These are phyloP conservation scores for Geotria australis DNA, from an alignment of 2,797 vertebrate genomes.

Conservation along the genomic window DNA sequence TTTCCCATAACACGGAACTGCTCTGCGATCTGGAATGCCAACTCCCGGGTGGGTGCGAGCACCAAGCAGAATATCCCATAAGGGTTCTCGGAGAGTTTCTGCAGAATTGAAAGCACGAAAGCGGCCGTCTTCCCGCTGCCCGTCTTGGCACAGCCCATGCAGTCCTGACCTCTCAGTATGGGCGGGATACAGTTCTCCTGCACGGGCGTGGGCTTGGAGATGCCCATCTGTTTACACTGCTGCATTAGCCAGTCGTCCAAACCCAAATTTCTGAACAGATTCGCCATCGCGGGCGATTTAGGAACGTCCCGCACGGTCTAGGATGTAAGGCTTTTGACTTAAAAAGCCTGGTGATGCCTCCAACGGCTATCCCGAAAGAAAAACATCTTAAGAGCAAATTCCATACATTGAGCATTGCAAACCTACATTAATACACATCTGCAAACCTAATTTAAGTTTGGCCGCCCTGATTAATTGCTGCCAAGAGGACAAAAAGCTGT, in stretches of 20 bases:
- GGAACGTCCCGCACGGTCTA: too few species aligned
- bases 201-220: conserved; percentile 42
- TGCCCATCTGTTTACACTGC: conserved; percentile 51
- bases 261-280: conserved; percentile 24
- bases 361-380: too few species aligned
- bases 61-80: conserved; percentile 81
- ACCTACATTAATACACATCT: too few species aligned
- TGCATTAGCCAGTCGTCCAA: conserved; percentile 42
- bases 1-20: conserved; percentile 76
- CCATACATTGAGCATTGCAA: too few species aligned
- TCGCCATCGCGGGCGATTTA: too few species aligned
- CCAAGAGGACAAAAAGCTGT: too few species aligned
- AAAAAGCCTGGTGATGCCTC: too few species aligned
- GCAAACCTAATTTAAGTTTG: too few species aligned
- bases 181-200: conserved; percentile 40
- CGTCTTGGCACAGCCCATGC: conserved; percentile 69
- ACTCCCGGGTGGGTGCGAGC: conserved; percentile 63
- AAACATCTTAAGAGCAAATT: too few species aligned
- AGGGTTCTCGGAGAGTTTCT: conserved; percentile 64
- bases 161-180: conserved; percentile 41
- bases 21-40: conserved; percentile 81
- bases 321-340: too few species aligned
- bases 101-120: conserved; percentile 59
- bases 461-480: too few species aligned
- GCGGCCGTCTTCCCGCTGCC: conserved; percentile 85